Percentiles rank a stretch among this genome's conserved stretches.
Conservation (phyloP, 1,140 invertebrate genomes). For the Myzus persicae region DNA sequence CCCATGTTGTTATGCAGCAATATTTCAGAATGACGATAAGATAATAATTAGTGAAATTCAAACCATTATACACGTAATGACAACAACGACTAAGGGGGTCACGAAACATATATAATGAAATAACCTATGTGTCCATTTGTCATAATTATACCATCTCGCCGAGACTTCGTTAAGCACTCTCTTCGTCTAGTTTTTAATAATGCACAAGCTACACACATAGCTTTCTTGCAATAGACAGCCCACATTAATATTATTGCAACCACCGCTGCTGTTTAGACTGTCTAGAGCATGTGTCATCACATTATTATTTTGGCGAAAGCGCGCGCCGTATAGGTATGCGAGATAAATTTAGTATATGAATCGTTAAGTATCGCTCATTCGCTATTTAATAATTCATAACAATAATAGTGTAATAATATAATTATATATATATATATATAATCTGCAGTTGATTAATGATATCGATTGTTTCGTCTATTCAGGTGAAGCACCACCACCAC, state of each 20-base stretch:
- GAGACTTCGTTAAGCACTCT: not conserved
- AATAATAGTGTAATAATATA: no score
- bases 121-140: not conserved
- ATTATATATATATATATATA: no score
- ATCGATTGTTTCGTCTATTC: constrained; percentile 10
- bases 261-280: not conserved
- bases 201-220: not conserved
- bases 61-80: not conserved
- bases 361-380: not conserved
- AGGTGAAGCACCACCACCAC: constrained; percentile 69
- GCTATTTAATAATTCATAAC: not conserved
- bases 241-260: not conserved
- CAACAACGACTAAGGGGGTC: not conserved
- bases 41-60: constrained; percentile 5
- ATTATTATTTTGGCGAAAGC: not conserved
- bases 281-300: not conserved
- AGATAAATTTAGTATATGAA: not conserved
- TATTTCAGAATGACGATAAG: not conserved
- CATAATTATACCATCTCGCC: not conserved
- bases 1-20: not conserved
- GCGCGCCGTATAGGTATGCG: not conserved
- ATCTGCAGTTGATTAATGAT: not conserved
- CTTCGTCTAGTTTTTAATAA: not conserved
- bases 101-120: not conserved
- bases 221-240: not conserved